Conservation (phyloP, 2,113 vertebrate species). For the Muntiacus reevesi region DNA sequence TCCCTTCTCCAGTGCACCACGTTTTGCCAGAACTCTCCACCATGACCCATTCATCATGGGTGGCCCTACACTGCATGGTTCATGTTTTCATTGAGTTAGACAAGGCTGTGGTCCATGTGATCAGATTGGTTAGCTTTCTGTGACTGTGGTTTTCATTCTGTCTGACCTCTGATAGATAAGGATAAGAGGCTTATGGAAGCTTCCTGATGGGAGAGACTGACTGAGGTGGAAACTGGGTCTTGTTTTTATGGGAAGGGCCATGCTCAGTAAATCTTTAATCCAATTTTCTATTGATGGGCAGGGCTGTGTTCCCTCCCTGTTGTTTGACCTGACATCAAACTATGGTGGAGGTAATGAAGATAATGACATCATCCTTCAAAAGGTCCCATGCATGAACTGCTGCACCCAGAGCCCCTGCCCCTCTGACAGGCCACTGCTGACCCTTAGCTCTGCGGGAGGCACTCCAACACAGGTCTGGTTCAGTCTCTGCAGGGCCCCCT, state of each 20-base stretch:
- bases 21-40: neutral
- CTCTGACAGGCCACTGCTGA: neutral
- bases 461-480: neutral
- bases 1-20: neutral
- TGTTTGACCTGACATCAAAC: neutral
- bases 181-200: neutral
- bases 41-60: neutral
- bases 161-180: neutral
- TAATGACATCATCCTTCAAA: neutral
- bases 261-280: neutral
- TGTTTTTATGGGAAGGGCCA: neutral
- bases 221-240: neutral
- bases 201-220: neutral
- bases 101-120: neutral
- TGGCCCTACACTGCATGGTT: neutral
- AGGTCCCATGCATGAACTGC: neutral
- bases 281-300: neutral
- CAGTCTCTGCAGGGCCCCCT: neutral
- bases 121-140: neutral
- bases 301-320: neutral
- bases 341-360: neutral
- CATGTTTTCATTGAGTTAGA: neutral
- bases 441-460: neutral
- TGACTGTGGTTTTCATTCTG: neutral
- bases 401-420: neutral